A percentile compares a stretch with the other conserved stretches of the same genome.
These are phyloP conservation scores for Cebidichthys violaceus DNA, from an alignment of 2,113 vertebrate genomes.

Conservation along the genomic window DNA sequence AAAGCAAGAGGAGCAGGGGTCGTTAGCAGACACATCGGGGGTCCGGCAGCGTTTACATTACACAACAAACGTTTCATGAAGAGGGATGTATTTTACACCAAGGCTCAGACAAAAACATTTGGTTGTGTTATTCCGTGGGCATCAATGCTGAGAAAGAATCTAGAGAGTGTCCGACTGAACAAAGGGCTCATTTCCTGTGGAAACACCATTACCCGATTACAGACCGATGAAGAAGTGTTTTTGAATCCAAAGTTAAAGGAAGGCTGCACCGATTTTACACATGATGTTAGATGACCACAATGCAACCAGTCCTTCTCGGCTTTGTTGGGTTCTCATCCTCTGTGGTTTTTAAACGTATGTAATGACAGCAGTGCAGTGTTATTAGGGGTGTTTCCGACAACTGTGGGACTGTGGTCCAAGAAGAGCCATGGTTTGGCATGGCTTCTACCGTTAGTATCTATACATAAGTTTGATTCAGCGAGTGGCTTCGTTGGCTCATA, in stretches of 20 bases:
- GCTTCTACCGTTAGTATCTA: neutral
- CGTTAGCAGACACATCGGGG: neutral
- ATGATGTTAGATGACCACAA: too few relatives aligned
- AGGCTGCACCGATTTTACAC: neutral
- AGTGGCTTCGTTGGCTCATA: neutral
- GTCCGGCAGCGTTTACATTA: neutral
- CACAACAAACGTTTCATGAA: neutral
- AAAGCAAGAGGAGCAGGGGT: conserved; percentile 14
- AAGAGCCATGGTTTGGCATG: too few relatives aligned
- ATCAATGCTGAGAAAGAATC: too few relatives aligned
- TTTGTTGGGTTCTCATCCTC: too few relatives aligned
- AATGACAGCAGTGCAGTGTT: neutral
- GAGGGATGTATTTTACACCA: neutral
- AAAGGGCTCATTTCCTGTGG: neutral
- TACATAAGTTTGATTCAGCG: neutral
- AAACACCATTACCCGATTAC: neutral
- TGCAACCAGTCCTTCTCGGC: too few relatives aligned
- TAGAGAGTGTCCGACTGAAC: neutral
- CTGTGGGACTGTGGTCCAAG: too few relatives aligned
- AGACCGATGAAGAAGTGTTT: neutral
- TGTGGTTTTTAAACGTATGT: neutral
- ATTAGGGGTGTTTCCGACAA: too few relatives aligned
- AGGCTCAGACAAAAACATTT: too few relatives aligned
- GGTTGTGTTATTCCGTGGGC: too few relatives aligned
- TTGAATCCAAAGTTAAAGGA: neutral